A percentile compares a stretch with the other conserved stretches of the same genome.
phyloP scores from a whole-genome alignment of 2,113 vertebrate species.

The Himantopus leucocephalus region DNA sequence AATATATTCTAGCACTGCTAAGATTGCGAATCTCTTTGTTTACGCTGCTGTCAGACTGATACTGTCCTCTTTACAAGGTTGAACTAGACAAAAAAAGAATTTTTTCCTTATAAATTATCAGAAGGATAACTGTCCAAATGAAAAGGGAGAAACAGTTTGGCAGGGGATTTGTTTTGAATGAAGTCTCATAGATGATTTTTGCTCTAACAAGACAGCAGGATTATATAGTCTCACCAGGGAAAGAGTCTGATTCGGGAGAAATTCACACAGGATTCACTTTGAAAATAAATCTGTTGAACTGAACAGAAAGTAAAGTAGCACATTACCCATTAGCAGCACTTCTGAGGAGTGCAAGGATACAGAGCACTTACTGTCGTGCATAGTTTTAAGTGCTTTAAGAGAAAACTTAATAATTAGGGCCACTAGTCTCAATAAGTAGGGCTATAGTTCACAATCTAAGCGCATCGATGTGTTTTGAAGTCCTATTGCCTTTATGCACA shows the following conservation, averaged over 20 bases:
- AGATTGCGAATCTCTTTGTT: background rate
- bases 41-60: background rate
- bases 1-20: background rate
- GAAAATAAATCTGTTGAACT: constrained; percentile 47
- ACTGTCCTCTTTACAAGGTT: constrained; percentile 15
- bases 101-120: background rate
- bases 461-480: background rate
- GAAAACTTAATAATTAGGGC: background rate
- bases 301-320: constrained; percentile 43
- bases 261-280: constrained; percentile 55
- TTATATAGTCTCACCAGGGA: constrained; percentile 60
- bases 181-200: constrained; percentile 55
- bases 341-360: background rate
- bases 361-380: background rate
- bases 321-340: background rate
- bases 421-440: background rate
- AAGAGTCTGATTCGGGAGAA: constrained; percentile 58
- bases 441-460: background rate
- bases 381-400: constrained; percentile 2
- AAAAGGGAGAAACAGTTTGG: constrained; percentile 17
- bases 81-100: background rate
- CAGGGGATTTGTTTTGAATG: constrained; percentile 31
- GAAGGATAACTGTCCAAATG: constrained; percentile 27
- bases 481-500: background rate
- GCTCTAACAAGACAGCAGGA: constrained; percentile 55